Evolutionary conservation across 2,888 invertebrate species (phyloP), one percentile per base, ranked within the genome.

Genomic region (Temnothorax rugatulus): DNA sequence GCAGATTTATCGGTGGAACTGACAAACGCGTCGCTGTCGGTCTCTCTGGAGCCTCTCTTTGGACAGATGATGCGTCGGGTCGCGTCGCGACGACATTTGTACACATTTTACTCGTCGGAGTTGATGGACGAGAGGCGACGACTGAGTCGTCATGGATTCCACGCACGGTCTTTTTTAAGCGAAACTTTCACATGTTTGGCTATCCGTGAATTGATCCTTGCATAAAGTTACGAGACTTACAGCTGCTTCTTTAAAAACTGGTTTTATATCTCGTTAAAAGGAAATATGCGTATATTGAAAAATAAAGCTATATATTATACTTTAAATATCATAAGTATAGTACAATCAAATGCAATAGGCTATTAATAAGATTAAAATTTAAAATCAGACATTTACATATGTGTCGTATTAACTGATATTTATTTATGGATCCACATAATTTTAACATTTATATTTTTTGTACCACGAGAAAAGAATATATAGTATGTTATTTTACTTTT

Each of bases 11-110:
- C 52, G 29, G 69, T 44, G 34, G 44, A 54, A 69, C 69, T 79
- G 54, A 69, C 41, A 44, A 44, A 77, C 18, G 76, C 18, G 52
- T 61, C 5, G 38, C 4, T 25, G 52, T 63, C 47, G 50, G n/a
- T 41, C 68, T 38, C 9, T 38, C 38, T 41, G 21, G 11, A 54
- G 34, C 69, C 13, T n/a, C 13, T n/a, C 41, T 54, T 69, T 54
- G 41, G n/a, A 68, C 54, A 38, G 41, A 68, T 68, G 57, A 77
- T 68, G 44, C 54, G 8, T 77, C 44, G 25, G n/a, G 54, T 38
- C n/a, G 66, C 29, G 29, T 54, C 52, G 68, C 77, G 68, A 76
- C 18, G 68, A 69, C 54, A 69, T 77, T 64, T 64, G 25, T 66
- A 41, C 52, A 4, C 34, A 18, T 21, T 63, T 57, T 54, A 68